Conservation (phyloP, 1,140 invertebrate genomes). For the Colletes gigas region DNA sequence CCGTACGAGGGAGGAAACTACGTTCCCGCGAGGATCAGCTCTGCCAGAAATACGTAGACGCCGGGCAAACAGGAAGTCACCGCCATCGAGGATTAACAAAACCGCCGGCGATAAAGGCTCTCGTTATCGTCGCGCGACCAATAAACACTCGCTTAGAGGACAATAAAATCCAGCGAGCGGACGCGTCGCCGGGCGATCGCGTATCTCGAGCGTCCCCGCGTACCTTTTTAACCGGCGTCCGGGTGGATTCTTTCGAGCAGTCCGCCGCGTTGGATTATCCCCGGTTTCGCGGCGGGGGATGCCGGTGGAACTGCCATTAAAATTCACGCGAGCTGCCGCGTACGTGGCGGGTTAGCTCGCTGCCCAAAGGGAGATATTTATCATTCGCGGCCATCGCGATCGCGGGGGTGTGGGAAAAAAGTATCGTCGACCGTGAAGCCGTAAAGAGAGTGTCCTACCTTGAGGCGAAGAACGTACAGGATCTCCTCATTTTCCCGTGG, state of each 20-base stretch:
- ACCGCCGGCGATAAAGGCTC: neutral
- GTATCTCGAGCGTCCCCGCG: neutral
- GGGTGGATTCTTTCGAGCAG: neutral
- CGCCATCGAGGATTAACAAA: neutral
- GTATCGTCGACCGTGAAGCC: neutral
- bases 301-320: slow-evolving; percentile 18
- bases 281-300: neutral
- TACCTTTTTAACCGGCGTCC: neutral
- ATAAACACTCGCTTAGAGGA: slow-evolving; percentile 10
- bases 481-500: slow-evolving; percentile 78
- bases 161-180: neutral
- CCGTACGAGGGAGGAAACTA: too few species aligned
- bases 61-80: neutral
- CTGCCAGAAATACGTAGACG: too few species aligned
- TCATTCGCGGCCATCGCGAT: slow-evolving; percentile 14
- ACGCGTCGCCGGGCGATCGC: neutral
- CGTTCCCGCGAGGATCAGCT: too few species aligned
- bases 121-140: neutral
- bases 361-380: slow-evolving; percentile 41
- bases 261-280: slow-evolving; percentile 13
- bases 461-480: slow-evolving; percentile 76
- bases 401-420: neutral
- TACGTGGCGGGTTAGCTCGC: slow-evolving; percentile 22
- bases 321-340: slow-evolving; percentile 36
- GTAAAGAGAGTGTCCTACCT: slow-evolving; percentile 69